Evolutionary conservation across 2,888 invertebrate species (phyloP).

Genomic region (Boloria selene): DNA sequence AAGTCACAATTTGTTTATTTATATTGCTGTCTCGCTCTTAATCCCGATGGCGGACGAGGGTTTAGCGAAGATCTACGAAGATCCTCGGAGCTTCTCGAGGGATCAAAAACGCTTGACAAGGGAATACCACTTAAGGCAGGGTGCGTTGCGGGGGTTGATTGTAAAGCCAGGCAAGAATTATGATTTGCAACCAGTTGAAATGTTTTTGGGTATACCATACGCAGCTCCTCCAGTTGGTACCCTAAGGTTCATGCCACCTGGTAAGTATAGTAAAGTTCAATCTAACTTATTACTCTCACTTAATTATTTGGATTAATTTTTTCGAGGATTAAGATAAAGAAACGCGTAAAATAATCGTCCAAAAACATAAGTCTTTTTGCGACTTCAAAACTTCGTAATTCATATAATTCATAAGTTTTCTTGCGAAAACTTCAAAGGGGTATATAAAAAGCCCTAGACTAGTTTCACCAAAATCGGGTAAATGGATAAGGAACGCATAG

Average conservation of each 20-base stretch:
- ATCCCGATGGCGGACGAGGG: constrained; percentile 72
- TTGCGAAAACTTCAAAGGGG: too few relatives aligned
- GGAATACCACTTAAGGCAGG: constrained; percentile 85
- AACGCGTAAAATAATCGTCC: too few relatives aligned
- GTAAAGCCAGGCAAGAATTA: constrained; percentile 84
- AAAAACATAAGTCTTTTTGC: too few relatives aligned
- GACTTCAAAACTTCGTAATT: too few relatives aligned
- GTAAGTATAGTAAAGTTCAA: constrained; percentile 52
- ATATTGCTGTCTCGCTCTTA: constrained; percentile 72
- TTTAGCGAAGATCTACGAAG: constrained; percentile 65
- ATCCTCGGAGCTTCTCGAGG: constrained; percentile 57
- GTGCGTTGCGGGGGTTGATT: constrained; percentile 85
- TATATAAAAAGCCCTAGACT: too few relatives aligned
- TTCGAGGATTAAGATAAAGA: too few relatives aligned
- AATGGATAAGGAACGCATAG: too few relatives aligned
- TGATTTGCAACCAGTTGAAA: constrained; percentile 85
- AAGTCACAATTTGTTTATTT: constrained; percentile 78
- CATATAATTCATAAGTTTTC: too few relatives aligned
- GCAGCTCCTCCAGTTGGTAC: constrained; percentile 89
- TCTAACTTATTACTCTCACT: background rate
- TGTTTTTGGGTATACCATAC: constrained; percentile 91
- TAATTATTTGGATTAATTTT: background rate
- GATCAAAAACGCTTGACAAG: constrained; percentile 78
- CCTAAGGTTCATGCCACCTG: constrained; percentile 93
- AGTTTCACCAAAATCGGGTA: too few relatives aligned